Percentiles rank a stretch among this genome's conserved stretches.
Evolutionary conservation across 2,113 vertebrate species (phyloP).

Genomic region (Acrocephalus arundinaceus): DNA sequence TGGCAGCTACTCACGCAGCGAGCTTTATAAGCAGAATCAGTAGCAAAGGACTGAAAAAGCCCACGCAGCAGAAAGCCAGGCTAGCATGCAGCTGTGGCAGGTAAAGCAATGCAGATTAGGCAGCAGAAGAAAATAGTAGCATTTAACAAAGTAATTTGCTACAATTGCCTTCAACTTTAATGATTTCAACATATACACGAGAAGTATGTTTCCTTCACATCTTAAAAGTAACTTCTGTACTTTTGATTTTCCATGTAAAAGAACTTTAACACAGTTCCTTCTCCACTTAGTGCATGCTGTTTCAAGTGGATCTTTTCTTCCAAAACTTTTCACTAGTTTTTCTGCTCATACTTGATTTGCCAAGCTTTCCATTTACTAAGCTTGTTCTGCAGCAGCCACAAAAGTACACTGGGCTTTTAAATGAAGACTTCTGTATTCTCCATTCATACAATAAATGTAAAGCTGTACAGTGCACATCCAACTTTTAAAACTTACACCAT

Average conservation of each 20-base stretch:
- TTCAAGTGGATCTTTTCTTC: background rate
- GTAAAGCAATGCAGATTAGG: slow-evolving; percentile 12
- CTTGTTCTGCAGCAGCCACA: background rate
- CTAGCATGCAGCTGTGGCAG: slow-evolving; percentile 41
- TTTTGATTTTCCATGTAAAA: background rate
- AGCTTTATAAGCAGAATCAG: slow-evolving; percentile 23
- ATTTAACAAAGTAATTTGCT: background rate
- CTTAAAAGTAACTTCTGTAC: background rate
- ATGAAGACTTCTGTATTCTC: background rate
- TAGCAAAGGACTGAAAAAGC: slow-evolving; percentile 18
- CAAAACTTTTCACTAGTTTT: background rate
- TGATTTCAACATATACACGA: background rate
- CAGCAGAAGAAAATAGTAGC: background rate
- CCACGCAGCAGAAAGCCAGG: slow-evolving; percentile 17
- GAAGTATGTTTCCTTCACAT: background rate
- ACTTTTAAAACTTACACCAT: background rate
- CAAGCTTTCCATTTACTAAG: background rate
- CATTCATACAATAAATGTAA: background rate
- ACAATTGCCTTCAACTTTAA: background rate
- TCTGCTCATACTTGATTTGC: background rate
- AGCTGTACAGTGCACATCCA: background rate
- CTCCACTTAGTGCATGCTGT: background rate
- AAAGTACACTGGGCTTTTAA: background rate
- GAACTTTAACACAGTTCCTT: background rate
- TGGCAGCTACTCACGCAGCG: background rate